Conservation (phyloP, 2,888 invertebrate species). For the Diaprepes abbreviatus region DNA sequence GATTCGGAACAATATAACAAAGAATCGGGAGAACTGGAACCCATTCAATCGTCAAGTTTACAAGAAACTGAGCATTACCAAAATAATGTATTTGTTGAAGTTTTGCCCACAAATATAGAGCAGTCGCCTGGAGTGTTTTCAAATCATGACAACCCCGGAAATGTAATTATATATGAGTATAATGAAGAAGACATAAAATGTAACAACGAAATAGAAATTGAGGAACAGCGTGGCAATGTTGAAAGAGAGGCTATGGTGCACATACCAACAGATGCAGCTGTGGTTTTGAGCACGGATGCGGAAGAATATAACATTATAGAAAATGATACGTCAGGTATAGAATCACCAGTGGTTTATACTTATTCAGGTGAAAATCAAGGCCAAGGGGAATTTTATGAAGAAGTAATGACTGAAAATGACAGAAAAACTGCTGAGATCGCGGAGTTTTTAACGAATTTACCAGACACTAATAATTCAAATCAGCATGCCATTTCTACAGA, state of each 20-base stretch:
- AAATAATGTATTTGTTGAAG: constrained; percentile 2
- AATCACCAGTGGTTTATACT: constrained; percentile 15
- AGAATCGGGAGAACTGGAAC: constrained; percentile 23
- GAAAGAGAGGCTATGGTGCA: neutral
- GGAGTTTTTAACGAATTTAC: constrained; percentile 30
- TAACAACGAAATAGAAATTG: neutral
- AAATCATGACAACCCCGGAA: neutral
- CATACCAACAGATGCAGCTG: neutral
- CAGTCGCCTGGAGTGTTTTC: neutral
- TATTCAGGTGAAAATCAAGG: neutral
- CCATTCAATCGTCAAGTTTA: neutral
- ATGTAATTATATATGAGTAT: constrained; percentile 12
- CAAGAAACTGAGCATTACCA: neutral
- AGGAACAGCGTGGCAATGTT: neutral
- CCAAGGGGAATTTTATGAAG: constrained; percentile 12
- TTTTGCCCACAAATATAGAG: neutral
- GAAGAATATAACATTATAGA: neutral
- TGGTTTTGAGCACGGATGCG: neutral
- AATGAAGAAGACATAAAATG: constrained; percentile 4
- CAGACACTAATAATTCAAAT: constrained; percentile 22
- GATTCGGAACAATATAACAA: constrained; percentile 16
- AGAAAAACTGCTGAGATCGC: constrained; percentile 28
- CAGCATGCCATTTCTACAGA: neutral
- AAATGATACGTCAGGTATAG: neutral
- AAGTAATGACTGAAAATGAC: constrained; percentile 15